phyloP scores from a whole-genome alignment of 2,888 invertebrate species.

The Octonoba sinensis region DNA sequence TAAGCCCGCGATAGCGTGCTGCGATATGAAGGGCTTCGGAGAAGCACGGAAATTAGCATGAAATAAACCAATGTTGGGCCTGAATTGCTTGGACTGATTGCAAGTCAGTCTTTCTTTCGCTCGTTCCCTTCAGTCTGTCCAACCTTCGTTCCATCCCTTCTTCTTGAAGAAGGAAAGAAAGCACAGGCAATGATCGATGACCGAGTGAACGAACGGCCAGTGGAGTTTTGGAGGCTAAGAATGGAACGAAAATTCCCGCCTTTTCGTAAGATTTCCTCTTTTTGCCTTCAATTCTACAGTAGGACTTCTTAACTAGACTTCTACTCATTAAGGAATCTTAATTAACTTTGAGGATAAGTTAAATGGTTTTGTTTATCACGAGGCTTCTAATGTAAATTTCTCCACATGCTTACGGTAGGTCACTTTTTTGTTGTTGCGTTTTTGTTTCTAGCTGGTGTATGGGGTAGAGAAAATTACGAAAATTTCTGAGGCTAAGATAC shows the following conservation, averaged over 20 bases:
- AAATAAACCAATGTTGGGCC: constrained; percentile 46
- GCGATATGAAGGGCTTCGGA: constrained; percentile 31
- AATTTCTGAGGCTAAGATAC: constrained; percentile 2
- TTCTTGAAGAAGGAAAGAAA: constrained; percentile 9
- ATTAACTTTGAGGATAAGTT: constrained; percentile 52
- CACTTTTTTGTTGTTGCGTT: not conserved
- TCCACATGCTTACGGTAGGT: not conserved
- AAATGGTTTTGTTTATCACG: constrained; percentile 52
- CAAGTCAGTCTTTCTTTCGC: constrained; percentile 7
- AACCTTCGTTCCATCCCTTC: not conserved
- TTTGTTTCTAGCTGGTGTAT: not conserved
- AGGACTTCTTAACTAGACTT: constrained; percentile 33
- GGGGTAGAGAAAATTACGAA: not conserved
- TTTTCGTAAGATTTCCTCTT: constrained; percentile 12
- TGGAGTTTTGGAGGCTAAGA: constrained; percentile 1
- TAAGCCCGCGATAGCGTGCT: constrained; percentile 25
- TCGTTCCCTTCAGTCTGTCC: not conserved
- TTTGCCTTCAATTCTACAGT: constrained; percentile 26
- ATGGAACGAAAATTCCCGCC: constrained; percentile 13
- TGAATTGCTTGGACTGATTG: constrained; percentile 52
- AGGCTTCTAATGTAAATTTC: not conserved
- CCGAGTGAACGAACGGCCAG: constrained; percentile 15
- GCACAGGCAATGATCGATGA: constrained; percentile 41
- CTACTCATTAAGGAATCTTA: constrained; percentile 56
- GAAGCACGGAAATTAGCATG: constrained; percentile 57